phyloP scores from a whole-genome alignment of 1,140 invertebrate genomes.

The Maconellicoccus hirsutus region DNA sequence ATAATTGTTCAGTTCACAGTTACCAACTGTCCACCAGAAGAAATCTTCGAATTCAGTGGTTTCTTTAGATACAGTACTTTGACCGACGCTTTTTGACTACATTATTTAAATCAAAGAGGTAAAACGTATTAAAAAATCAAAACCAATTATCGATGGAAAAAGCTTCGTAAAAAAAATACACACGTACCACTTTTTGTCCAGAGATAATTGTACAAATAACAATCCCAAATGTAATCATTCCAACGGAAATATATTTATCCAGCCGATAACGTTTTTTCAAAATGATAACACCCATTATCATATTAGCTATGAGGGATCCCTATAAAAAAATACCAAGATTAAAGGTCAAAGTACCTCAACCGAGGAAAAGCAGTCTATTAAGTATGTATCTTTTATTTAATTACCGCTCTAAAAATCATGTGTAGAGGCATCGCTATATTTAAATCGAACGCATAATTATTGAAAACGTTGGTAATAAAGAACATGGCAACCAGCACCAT shows the following conservation, averaged over 20 bases:
- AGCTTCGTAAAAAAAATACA: too few relatives aligned
- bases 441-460: conserved; percentile 93
- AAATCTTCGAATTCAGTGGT: conserved; percentile 41
- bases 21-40: conserved; percentile 66
- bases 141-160: neutral
- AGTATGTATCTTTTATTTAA: neutral
- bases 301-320: conserved; percentile 93
- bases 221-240: conserved; percentile 87
- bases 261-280: conserved; percentile 72
- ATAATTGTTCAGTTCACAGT: conserved; percentile 5
- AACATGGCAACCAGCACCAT: conserved; percentile 76
- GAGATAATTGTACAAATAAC: conserved; percentile 84
- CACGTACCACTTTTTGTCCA: conserved; percentile 47
- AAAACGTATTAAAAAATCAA: neutral
- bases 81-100: conserved; percentile 26
- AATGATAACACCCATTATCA: conserved; percentile 88
- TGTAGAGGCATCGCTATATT: conserved; percentile 97
- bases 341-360: conserved; percentile 16
- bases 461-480: conserved; percentile 82
- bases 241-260: conserved; percentile 82
- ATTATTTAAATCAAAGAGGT: neutral
- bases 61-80: conserved; percentile 18
- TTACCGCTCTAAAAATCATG: conserved; percentile 94
- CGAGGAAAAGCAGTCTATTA: neutral
- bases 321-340: conserved; percentile 37